Percentiles rank a stretch among this genome's conserved stretches.
These are phyloP conservation scores for Hylyphantes graminicola DNA, from an alignment of 1,140 invertebrate species.

Conservation along the genomic window DNA sequence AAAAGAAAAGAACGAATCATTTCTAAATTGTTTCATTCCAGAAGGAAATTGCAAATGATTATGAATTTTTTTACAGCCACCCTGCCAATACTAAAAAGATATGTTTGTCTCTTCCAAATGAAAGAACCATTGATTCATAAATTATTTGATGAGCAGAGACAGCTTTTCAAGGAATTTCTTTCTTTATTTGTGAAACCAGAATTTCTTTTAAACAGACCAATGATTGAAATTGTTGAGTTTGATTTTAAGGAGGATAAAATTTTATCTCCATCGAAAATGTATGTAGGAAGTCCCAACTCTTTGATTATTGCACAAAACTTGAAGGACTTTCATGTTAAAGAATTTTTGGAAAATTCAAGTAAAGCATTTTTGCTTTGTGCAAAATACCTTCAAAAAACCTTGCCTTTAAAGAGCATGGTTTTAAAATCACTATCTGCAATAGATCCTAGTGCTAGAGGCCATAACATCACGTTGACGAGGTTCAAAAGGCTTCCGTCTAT, in stretches of 20 bases:
- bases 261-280: background rate
- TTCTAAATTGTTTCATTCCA: background rate
- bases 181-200: background rate
- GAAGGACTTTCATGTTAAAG: background rate
- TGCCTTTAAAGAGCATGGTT: background rate
- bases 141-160: background rate
- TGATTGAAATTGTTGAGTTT: background rate
- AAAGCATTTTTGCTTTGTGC: background rate
- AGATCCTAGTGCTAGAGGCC: background rate
- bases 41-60: background rate
- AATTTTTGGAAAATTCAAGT: background rate
- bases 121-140: background rate
- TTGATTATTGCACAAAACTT: background rate
- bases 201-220: background rate
- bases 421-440: background rate
- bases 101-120: background rate
- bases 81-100: background rate
- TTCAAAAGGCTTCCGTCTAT: background rate
- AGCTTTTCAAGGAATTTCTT: background rate
- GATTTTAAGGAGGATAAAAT: background rate
- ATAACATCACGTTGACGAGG: background rate
- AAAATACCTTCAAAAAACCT: background rate
- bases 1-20: background rate
- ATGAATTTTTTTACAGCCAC: background rate
- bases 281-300: background rate